These are phyloP conservation scores for Patella caerulea DNA, from an alignment of 2,888 invertebrate genomes.

Conservation along the genomic window DNA sequence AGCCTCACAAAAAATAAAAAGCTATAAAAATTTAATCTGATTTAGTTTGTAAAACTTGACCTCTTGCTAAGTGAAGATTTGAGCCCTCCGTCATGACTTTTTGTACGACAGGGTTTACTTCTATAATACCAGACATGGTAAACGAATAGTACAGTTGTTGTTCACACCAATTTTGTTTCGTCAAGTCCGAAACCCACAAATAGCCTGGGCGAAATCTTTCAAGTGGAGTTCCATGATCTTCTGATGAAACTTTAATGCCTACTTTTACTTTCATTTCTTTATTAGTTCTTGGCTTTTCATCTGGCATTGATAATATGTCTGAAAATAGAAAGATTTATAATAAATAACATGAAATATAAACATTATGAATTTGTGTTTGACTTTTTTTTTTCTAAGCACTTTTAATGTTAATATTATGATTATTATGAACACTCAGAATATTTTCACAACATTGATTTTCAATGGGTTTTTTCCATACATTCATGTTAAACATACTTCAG, in stretches of 20 bases:
- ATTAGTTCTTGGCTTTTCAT: neutral
- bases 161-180: constrained; percentile 66
- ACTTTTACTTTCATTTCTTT: neutral
- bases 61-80: constrained; percentile 61
- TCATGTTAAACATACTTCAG: too few species aligned
- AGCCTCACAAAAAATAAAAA: too few species aligned
- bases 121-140: constrained; percentile 49
- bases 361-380: too few species aligned
- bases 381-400: too few species aligned
- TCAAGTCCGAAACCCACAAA: constrained; percentile 63
- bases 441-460: too few species aligned
- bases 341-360: too few species aligned
- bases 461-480: too few species aligned
- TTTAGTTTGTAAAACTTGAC: constrained; percentile 32
- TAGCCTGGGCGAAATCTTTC: constrained; percentile 53
- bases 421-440: too few species aligned
- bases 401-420: too few species aligned
- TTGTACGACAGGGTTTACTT: constrained; percentile 24
- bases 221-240: constrained; percentile 39
- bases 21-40: too few species aligned
- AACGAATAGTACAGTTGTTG: constrained; percentile 61
- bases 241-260: constrained; percentile 21
- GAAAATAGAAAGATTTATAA: too few species aligned
- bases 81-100: constrained; percentile 56
- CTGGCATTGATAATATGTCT: constrained; percentile 1